Evolutionary conservation across 2,888 invertebrate species (phyloP), one percentile per base, ranked within the genome.

Genomic region (Lithodes maja): DNA sequence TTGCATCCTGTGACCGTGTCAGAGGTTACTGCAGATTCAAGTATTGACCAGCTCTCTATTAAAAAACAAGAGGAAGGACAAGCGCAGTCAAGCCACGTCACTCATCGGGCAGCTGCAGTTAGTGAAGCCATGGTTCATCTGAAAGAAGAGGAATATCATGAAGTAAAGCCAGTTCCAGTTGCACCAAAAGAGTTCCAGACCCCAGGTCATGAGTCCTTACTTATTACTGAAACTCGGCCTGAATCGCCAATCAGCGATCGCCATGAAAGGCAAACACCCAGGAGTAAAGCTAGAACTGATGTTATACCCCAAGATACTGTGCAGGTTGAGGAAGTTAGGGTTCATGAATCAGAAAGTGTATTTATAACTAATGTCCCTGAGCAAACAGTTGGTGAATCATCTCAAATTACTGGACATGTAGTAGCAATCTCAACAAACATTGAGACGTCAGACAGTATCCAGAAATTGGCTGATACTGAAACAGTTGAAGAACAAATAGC

Each of bases 281-380:
- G 50, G 53, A 86, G 88, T 54, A 85, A 85, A 77, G 87, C 86
- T 52, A 86, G 71, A 17, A 78, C 53, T 68, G 50, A 86, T 15
- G 74, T 90, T 3, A 83, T 88, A 50, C 85, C 88, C 17, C 83
- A 86, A 92, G 96, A 96, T 93, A 95, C 95, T 89, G 93, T 95
- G 9, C 83, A 89, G 68, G 94, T 96, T 49, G 94, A 94, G 49
- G 94, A 95, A 93, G 94, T 94, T 90, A 94, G 95, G 74, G 93
- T 95, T 1, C 95, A 96, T 92, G 97, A 97, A 94, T 96, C 95
- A 93, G 97, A 96, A 94, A 95, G 94, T 1, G 93, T 94, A 61
- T 94, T 97, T 54, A 92, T 93, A 15, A 93, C 93, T 17, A 81
- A 75, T 17, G 83, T 61, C 55, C 78, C 88, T 15, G 80, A 77